Evolutionary conservation across 2,888 invertebrate species (phyloP).

Genomic region (Clepsis dumicolana): DNA sequence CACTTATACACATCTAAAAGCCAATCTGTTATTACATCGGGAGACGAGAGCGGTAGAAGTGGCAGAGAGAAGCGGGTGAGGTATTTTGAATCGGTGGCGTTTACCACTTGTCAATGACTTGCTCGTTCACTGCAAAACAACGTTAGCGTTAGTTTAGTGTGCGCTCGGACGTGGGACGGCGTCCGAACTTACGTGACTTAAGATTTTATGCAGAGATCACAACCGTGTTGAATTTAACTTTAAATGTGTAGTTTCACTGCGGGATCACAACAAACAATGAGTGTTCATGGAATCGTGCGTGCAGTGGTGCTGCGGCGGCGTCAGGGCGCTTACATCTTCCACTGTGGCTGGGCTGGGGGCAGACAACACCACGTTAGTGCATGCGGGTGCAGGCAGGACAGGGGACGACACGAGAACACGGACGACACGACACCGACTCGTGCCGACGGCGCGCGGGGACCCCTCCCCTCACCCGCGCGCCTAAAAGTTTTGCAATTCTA

Average conservation of each 20-base stretch:
- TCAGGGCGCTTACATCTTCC: constrained; percentile 80
- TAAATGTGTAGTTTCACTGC: constrained; percentile 84
- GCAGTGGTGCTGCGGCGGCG: constrained; percentile 76
- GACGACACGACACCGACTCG: constrained; percentile 3
- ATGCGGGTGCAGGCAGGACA: constrained; percentile 61
- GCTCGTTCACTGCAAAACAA: constrained; percentile 90
- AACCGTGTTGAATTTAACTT: constrained; percentile 78
- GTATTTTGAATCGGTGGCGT: constrained; percentile 81
- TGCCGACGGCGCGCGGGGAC: constrained; percentile 11
- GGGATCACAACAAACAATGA: constrained; percentile 86
- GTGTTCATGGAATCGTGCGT: constrained; percentile 85
- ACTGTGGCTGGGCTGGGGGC: constrained; percentile 83
- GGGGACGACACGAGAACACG: constrained; percentile 10
- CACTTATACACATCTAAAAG: constrained; percentile 64
- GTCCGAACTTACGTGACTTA: constrained; percentile 74
- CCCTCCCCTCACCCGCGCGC: constrained; percentile 4
- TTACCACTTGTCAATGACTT: constrained; percentile 90
- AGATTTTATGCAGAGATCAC: constrained; percentile 78
- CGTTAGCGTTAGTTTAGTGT: constrained; percentile 80
- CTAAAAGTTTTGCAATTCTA: constrained; percentile 61
- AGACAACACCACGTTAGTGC: constrained; percentile 80
- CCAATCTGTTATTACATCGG: constrained; percentile 68
- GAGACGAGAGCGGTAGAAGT: constrained; percentile 79
- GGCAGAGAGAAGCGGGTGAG: constrained; percentile 82
- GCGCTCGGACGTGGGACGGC: constrained; percentile 71